A percentile compares a stretch with the other conserved stretches of the same genome.
These are phyloP conservation scores for Symphodus melops DNA, from an alignment of 2,113 vertebrate species.

Conservation along the genomic window DNA sequence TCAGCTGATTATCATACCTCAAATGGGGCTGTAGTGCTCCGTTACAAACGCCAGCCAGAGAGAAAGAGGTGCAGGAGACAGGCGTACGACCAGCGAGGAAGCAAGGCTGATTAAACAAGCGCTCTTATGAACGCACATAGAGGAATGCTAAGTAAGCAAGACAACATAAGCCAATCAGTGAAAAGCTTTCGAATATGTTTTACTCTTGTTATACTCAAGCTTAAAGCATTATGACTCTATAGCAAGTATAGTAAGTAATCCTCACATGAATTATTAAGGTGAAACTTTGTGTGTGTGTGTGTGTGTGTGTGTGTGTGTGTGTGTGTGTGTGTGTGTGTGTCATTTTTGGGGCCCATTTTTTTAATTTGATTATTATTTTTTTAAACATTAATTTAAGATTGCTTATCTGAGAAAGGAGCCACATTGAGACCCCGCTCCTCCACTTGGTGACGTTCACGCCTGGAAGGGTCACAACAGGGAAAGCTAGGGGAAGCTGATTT, in stretches of 20 bases:
- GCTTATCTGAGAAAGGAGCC: background rate
- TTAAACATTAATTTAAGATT: no score
- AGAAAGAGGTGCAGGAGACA: conserved; percentile 70
- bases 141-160: conserved; percentile 80
- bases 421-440: background rate
- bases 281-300: no score
- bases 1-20: conserved; percentile 99
- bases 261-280: conserved; percentile 18
- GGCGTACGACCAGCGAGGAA: conserved; percentile 65
- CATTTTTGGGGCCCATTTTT: background rate
- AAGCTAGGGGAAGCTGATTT: background rate
- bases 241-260: conserved; percentile 16
- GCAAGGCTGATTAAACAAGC: conserved; percentile 73
- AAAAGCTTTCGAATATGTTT: conserved; percentile 59
- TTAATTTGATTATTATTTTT: background rate
- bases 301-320: no score
- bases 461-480: background rate
- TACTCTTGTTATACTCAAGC: background rate
- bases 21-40: conserved; percentile 90
- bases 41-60: conserved; percentile 83
- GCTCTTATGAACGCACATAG: conserved; percentile 64
- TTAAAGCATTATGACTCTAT: background rate
- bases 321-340: no score
- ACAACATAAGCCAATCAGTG: conserved; percentile 67
- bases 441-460: background rate